Evolutionary conservation across 2,797 vertebrate species (phyloP).

Genomic region (Liasis olivaceus): DNA sequence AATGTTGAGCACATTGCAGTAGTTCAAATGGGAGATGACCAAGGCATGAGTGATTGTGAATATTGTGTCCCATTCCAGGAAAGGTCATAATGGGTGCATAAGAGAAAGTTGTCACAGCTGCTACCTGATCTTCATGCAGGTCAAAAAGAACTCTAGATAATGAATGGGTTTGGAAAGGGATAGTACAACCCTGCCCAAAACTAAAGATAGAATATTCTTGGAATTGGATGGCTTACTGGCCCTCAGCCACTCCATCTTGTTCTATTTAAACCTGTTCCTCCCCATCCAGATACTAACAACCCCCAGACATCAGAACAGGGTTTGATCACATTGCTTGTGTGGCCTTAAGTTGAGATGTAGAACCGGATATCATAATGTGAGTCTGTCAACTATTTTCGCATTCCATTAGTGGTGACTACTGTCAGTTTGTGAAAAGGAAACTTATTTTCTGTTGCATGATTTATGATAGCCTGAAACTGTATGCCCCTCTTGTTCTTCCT

Average conservation of each 20-base stretch:
- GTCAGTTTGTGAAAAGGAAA: background rate
- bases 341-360: background rate
- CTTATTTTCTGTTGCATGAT: background rate
- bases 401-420: background rate
- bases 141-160: background rate
- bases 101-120: too few species aligned
- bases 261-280: background rate
- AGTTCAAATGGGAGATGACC: too few species aligned
- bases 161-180: background rate
- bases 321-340: background rate
- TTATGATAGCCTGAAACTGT: background rate
- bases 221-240: background rate
- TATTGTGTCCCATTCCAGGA: too few species aligned
- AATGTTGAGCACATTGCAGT: too few species aligned
- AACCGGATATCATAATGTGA: background rate
- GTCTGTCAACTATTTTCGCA: background rate
- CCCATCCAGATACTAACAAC: background rate
- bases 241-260: background rate
- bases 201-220: background rate
- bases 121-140: too few species aligned
- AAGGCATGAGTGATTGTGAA: too few species aligned
- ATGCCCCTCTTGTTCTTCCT: background rate
- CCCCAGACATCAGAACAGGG: background rate
- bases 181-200: background rate
- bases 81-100: too few species aligned